These are phyloP conservation scores for Hypena proboscidalis DNA, from an alignment of 2,888 invertebrate species.

Conservation along the genomic window DNA sequence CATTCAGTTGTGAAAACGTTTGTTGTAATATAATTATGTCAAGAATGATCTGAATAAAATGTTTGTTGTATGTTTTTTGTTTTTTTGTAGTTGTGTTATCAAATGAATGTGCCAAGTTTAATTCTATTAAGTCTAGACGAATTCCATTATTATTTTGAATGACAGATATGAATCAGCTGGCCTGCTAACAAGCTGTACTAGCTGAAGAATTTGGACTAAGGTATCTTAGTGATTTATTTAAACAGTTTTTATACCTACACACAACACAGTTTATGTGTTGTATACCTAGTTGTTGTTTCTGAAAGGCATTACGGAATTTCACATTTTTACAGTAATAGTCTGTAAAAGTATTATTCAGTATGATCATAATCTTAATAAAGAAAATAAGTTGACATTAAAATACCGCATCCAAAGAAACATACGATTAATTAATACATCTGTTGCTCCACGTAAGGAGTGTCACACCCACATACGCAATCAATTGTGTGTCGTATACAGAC, in stretches of 20 bases:
- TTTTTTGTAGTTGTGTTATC: constrained; percentile 19
- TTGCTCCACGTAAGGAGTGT: constrained; percentile 38
- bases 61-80: constrained; percentile 17
- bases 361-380: too few relatives aligned
- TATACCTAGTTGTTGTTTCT: too few relatives aligned
- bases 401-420: constrained; percentile 43
- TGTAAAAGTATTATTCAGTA: too few relatives aligned
- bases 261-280: too few relatives aligned
- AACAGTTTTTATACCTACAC: too few relatives aligned
- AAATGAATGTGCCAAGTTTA: constrained; percentile 34
- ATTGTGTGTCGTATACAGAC: constrained; percentile 47
- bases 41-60: constrained; percentile 20
- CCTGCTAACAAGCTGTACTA: neutral
- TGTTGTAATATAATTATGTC: constrained; percentile 3
- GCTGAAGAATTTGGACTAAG: neutral
- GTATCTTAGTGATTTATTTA: too few relatives aligned
- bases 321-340: too few relatives aligned
- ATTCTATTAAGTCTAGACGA: constrained; percentile 5
- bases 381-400: constrained; percentile 4
- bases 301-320: too few relatives aligned
- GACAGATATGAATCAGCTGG: neutral
- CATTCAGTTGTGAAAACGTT: constrained; percentile 17
- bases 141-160: neutral
- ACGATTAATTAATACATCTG: constrained; percentile 44
- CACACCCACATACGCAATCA: constrained; percentile 58